These are phyloP conservation scores for Ophioninae sp. DNA, from an alignment of 2,888 invertebrate species.

Conservation along the genomic window DNA sequence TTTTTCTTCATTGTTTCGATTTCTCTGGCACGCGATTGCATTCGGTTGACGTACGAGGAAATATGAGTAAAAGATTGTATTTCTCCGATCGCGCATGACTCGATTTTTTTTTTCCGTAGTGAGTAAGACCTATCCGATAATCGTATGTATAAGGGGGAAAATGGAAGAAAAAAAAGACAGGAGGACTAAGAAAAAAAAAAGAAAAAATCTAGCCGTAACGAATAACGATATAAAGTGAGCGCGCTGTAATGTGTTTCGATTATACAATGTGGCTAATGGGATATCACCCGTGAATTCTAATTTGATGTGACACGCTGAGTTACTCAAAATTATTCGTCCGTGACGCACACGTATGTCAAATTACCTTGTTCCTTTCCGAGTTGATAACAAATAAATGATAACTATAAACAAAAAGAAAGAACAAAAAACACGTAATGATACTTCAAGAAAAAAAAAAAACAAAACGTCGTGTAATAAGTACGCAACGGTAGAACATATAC, in stretches of 20 bases:
- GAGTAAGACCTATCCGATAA: slow-evolving; percentile 77
- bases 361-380: slow-evolving; percentile 73
- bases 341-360: slow-evolving; percentile 79
- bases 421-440: slow-evolving; percentile 68
- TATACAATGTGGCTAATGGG: slow-evolving; percentile 70
- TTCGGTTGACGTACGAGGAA: slow-evolving; percentile 21
- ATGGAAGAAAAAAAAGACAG: slow-evolving; percentile 53
- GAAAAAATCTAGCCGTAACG: slow-evolving; percentile 77
- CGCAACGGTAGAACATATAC: slow-evolving; percentile 71
- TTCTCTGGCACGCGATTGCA: background rate
- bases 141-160: slow-evolving; percentile 53
- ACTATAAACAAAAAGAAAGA: slow-evolving; percentile 62
- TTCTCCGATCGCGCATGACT: slow-evolving; percentile 75
- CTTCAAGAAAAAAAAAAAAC: slow-evolving; percentile 21
- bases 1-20: slow-evolving; percentile 13
- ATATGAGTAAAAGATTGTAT: slow-evolving; percentile 70
- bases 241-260: slow-evolving; percentile 75
- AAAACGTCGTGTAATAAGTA: slow-evolving; percentile 59
- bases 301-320: slow-evolving; percentile 75
- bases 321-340: slow-evolving; percentile 77
- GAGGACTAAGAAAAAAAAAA: slow-evolving; percentile 71
- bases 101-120: slow-evolving; percentile 73
- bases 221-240: slow-evolving; percentile 75
- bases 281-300: slow-evolving; percentile 65
- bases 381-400: slow-evolving; percentile 34